Evolutionary conservation across 2,797 vertebrate species (phyloP), one percentile per base, ranked within the genome.

Genomic region (Aphelocoma californica): DNA sequence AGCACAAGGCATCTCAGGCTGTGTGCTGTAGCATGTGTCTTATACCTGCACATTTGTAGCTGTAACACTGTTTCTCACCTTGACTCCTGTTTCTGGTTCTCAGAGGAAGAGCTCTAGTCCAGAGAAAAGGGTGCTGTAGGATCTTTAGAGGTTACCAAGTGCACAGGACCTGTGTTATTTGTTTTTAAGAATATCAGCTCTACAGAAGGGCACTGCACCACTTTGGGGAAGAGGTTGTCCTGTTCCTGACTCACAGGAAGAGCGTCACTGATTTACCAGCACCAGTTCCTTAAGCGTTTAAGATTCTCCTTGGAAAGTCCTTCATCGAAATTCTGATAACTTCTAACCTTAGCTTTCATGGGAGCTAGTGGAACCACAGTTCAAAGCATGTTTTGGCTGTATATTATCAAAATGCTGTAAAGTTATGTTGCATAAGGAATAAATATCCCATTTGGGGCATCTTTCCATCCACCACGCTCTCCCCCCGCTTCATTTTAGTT

Each of bases 261-360:
- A 84, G 67, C 1, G 5, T 90, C 14, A 8, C 34, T 78, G 61
- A 91, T 92, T 92, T 87, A 80, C 34, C 31, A 75, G 38, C 32
- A 60, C 24, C 11, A 20, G 81, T 64, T 90, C 81, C 92, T 31
- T 31, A 89, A 93, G n/a, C 69, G 62, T 44, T 89, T 34, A 47
- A 82, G 42, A 28, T 71, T 88, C 94, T 90, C 92, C 86, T 95
- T 96, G 86, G 82, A 45, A 96, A 92, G 75, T 78, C 81, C 83
- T 94, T 93, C 50, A 72, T 38, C 2, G 6, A 67, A 65, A 84
- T 90, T 81, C 62, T 61, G 66, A 71, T 94, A 89, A 74, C 74
- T 71, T 87, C 14, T 92, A 57, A 90, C 64, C 81, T 91, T 56
- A 69, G 21, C 18, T 93, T 93, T 91, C 50, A 34, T 25, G 34